Conservation (phyloP, 2,888 invertebrate species). For the Eurois occulta region DNA sequence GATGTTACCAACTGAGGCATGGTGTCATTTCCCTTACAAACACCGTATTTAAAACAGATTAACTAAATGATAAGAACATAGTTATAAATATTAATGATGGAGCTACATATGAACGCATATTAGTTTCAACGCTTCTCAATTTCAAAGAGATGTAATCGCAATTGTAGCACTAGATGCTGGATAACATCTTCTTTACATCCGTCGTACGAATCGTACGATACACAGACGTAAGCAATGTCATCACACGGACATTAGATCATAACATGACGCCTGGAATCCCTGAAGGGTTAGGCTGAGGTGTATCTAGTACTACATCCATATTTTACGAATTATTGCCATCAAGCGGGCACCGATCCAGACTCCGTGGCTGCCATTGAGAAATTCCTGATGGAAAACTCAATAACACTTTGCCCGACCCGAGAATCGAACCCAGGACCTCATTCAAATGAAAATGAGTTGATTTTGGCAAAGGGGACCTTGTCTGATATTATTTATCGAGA, state of each 20-base stretch:
- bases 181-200: conserved; percentile 18
- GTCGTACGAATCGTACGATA: neutral
- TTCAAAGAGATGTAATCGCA: conserved; percentile 40
- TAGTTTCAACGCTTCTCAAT: neutral
- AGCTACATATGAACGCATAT: conserved; percentile 30
- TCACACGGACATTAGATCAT: neutral
- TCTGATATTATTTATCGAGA: too few species aligned
- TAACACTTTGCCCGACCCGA: neutral
- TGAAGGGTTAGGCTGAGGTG: too few species aligned
- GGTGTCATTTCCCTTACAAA: conserved; percentile 32
- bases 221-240: neutral
- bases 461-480: too few species aligned
- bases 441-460: too few species aligned
- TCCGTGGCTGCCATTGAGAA: too few species aligned
- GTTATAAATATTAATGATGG: conserved; percentile 30
- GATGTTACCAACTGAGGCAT: conserved; percentile 7
- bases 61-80: conserved; percentile 27
- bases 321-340: neutral
- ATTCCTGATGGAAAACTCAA: neutral
- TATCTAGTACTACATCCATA: neutral
- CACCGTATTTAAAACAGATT: conserved; percentile 13
- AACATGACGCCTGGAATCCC: neutral
- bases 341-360: neutral
- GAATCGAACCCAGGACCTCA: neutral
- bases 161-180: neutral